phyloP scores from a whole-genome alignment of 1,140 invertebrate species.

The Pemphigus obesinymphae region DNA sequence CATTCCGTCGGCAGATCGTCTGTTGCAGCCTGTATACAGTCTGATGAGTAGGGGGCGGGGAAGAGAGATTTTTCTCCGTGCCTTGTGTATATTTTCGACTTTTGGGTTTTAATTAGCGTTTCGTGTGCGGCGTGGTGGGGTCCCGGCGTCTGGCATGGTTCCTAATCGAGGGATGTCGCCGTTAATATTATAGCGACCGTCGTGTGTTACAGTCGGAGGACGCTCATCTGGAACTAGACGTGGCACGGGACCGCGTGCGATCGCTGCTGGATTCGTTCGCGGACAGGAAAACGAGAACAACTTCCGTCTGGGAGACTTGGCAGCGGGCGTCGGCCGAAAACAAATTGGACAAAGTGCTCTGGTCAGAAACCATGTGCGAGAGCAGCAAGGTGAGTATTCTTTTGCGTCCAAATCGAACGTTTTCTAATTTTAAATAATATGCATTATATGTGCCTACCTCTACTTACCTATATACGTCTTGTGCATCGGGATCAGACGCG shows the following conservation, averaged over 20 bases:
- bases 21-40: too few species aligned
- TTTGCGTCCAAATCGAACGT: not conserved
- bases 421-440: not conserved
- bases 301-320: conserved; percentile 66
- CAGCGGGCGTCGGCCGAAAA: conserved; percentile 60
- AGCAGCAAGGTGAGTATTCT: conserved; percentile 60
- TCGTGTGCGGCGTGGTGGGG: not conserved
- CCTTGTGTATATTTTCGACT: conserved; percentile 16
- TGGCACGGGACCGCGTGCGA: conserved; percentile 65
- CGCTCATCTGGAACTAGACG: conserved; percentile 66
- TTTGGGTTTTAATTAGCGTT: conserved; percentile 36
- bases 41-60: not conserved
- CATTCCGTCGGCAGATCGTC: too few species aligned
- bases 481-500: too few species aligned
- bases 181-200: not conserved
- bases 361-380: conserved; percentile 68
- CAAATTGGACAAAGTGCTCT: conserved; percentile 62
- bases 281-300: conserved; percentile 62
- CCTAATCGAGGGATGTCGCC: conserved; percentile 26
- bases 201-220: conserved; percentile 40
- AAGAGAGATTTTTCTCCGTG: not conserved
- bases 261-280: conserved; percentile 65
- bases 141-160: not conserved
- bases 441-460: too few species aligned
- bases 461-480: too few species aligned